A percentile compares a stretch with the other conserved stretches of the same genome.
Evolutionary conservation across 2,113 vertebrate genomes (phyloP).

Genomic region (Symphodus melops): DNA sequence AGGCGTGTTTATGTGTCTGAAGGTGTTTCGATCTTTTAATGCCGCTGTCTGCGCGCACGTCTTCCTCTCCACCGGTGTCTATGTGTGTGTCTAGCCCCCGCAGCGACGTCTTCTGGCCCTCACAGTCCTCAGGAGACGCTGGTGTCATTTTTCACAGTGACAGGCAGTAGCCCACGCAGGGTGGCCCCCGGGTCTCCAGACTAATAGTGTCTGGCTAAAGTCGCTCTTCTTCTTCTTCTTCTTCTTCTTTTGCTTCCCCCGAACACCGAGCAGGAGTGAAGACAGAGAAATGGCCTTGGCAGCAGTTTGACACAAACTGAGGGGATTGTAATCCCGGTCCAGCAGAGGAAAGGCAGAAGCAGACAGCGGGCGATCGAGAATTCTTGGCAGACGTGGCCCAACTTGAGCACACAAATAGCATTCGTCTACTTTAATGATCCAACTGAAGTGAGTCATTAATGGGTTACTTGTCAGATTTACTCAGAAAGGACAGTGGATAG

Average conservation of each 20-base stretch:
- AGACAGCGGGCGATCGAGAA: constrained; percentile 3
- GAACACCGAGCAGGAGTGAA: constrained; percentile 45
- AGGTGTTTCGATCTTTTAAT: constrained; percentile 47
- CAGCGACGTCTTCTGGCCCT: constrained; percentile 60
- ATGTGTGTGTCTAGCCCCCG: constrained; percentile 40
- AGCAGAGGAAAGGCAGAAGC: constrained; percentile 16
- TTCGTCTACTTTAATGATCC: background rate
- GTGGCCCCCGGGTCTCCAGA: constrained; percentile 71
- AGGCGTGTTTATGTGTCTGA: constrained; percentile 39
- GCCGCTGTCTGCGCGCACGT: constrained; percentile 1
- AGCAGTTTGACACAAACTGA: constrained; percentile 13
- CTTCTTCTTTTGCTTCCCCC: constrained; percentile 33
- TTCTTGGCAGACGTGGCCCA: background rate
- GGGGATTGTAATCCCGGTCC: constrained; percentile 44
- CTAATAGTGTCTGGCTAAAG: constrained; percentile 76
- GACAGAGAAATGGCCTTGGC: constrained; percentile 60
- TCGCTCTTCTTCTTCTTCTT: constrained; percentile 28
- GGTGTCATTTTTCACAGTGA: constrained; percentile 81
- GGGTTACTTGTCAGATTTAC: too few species aligned
- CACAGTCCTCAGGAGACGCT: constrained; percentile 59
- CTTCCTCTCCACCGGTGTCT: constrained; percentile 13
- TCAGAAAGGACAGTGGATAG: too few species aligned
- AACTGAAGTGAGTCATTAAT: too few species aligned
- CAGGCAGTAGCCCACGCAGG: constrained; percentile 71
- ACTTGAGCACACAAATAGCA: background rate